Percentiles rank a stretch among this genome's conserved stretches.
These are phyloP conservation scores for Hetaerina americana DNA, from an alignment of 1,140 invertebrate species.

Conservation along the genomic window DNA sequence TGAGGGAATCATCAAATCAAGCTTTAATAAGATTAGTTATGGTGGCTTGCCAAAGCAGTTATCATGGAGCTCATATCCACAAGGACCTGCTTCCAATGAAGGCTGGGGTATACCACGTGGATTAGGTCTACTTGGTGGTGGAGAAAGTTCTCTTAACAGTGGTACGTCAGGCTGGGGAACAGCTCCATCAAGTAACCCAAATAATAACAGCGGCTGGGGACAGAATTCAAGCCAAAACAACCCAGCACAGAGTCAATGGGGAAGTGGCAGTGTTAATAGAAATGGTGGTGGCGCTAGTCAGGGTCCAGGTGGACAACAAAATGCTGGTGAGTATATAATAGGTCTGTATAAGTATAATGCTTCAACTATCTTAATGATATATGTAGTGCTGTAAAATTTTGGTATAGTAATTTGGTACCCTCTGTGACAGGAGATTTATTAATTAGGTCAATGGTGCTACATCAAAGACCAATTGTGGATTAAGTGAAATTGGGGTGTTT, in stretches of 20 bases:
- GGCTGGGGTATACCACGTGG: conserved; percentile 43
- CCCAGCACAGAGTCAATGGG: conserved; percentile 18
- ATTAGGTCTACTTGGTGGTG: conserved; percentile 55
- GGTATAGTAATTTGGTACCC: no score
- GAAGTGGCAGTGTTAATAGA: conserved; percentile 13
- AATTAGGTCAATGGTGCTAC: no score
- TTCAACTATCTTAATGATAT: no score
- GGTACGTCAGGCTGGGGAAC: conserved; percentile 59
- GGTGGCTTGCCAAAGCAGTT: not conserved
- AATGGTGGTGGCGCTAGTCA: conserved; percentile 19
- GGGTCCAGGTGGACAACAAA: conserved; percentile 20
- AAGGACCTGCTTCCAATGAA: conserved; percentile 21
- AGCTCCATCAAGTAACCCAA: conserved; percentile 40
- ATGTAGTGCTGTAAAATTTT: no score
- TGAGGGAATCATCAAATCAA: not conserved
- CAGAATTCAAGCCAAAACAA: conserved; percentile 28
- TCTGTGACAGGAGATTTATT: no score
- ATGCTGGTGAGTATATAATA: conserved; percentile 18
- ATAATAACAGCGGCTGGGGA: conserved; percentile 40
- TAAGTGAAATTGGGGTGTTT: no score
- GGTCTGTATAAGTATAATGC: not conserved
- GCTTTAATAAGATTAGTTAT: not conserved
- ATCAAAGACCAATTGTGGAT: no score
- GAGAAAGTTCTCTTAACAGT: conserved; percentile 62
- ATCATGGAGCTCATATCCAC: conserved; percentile 5